These are phyloP conservation scores for Oreotrochilus melanogaster DNA, from an alignment of 2,113 vertebrate genomes.

Conservation along the genomic window DNA sequence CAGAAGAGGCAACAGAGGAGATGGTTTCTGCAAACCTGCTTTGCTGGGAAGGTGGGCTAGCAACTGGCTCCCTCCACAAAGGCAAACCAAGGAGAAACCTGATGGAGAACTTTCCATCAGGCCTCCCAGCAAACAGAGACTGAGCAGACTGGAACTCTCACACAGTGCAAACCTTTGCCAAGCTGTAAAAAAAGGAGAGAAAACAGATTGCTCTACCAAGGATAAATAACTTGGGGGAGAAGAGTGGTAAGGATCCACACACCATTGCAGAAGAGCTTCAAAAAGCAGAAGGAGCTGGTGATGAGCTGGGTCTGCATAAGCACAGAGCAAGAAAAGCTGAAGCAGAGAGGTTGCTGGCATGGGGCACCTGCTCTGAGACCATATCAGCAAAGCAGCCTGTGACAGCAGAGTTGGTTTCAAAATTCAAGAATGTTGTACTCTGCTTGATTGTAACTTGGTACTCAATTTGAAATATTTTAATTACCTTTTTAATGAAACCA, in stretches of 20 bases:
- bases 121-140: neutral
- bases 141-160: neutral
- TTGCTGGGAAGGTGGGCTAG: neutral
- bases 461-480: constrained; percentile 8
- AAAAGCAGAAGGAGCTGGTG: neutral
- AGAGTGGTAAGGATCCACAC: neutral
- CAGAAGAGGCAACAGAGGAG: neutral
- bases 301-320: neutral
- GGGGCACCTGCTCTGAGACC: neutral
- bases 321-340: neutral
- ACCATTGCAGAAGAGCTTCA: neutral
- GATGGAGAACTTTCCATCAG: neutral
- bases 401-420: neutral
- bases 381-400: accelerated
- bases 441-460: neutral
- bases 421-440: neutral
- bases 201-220: neutral
- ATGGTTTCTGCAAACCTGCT: neutral
- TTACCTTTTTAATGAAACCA: constrained; percentile 7
- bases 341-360: neutral
- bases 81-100: neutral
- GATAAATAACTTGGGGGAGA: neutral
- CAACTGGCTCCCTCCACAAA: neutral
- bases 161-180: neutral
- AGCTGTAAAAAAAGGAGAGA: neutral